Conservation (phyloP, 2,797 vertebrate species). For the Cuniculus paca region DNA sequence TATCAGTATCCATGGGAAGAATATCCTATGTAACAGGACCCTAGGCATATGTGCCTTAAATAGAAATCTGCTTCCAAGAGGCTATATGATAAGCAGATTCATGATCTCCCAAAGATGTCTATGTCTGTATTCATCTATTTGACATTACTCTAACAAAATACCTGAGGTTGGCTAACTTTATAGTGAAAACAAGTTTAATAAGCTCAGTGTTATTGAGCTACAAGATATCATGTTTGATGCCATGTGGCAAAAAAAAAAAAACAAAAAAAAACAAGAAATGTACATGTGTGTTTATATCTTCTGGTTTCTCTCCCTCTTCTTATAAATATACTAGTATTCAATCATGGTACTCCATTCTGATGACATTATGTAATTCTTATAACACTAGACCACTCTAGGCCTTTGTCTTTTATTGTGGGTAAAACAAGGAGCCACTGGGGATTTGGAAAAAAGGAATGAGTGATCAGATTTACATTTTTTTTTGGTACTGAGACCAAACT, state of each 20-base stretch:
- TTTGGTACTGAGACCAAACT: too few relatives aligned
- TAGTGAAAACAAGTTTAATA: not conserved
- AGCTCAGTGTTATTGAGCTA: not conserved
- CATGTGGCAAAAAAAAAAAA: not conserved
- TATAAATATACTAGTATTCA: not conserved
- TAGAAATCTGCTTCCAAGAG: not conserved
- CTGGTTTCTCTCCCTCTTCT: not conserved
- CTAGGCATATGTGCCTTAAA: not conserved
- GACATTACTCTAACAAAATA: not conserved
- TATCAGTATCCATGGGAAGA: slow-evolving; percentile 14
- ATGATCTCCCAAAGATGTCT: not conserved
- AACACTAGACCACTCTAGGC: not conserved
- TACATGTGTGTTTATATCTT: not conserved
- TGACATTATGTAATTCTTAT: not conserved
- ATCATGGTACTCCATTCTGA: not conserved
- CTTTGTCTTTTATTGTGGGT: slow-evolving; percentile 7
- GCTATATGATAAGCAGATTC: not conserved
- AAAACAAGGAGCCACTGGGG: not conserved
- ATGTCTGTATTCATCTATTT: not conserved
- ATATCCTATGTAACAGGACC: not conserved
- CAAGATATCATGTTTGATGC: not conserved
- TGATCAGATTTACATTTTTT: not conserved
- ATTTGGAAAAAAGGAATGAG: not conserved
- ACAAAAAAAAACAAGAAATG: not conserved
- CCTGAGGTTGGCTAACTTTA: not conserved